Conservation (phyloP, 2,113 vertebrate species). For the Nothocercus nigrocapillus region DNA sequence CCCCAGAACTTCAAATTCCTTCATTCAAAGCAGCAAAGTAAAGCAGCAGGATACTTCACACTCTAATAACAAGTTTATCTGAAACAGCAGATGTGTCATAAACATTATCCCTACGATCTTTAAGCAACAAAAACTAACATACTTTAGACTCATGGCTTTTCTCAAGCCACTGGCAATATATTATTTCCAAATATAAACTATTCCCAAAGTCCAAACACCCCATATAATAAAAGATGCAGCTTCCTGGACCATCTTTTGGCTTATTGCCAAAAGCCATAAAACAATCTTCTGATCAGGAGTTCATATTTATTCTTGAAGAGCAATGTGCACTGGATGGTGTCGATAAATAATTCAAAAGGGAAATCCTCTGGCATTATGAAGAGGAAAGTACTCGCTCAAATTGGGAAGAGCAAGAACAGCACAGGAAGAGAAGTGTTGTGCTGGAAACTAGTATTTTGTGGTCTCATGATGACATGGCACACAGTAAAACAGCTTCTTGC, state of each 20-base stretch:
- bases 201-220: neutral
- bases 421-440: neutral
- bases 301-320: constrained; percentile 20
- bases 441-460: neutral
- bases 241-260: constrained; percentile 11
- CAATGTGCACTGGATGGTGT: neutral
- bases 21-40: neutral
- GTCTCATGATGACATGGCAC: neutral
- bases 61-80: constrained; percentile 2
- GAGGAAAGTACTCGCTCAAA: constrained; percentile 12
- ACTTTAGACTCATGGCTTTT: constrained; percentile 15
- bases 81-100: neutral
- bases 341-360: constrained; percentile 46
- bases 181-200: constrained; percentile 8
- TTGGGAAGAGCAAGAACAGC: neutral
- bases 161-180: neutral
- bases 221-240: neutral
- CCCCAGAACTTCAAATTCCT: neutral
- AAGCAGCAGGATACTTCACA: neutral
- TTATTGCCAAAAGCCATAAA: constrained; percentile 27
- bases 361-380: constrained; percentile 48
- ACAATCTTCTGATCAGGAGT: constrained; percentile 9
- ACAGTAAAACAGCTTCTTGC: neutral
- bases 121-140: neutral
- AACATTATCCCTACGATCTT: neutral